Evolutionary conservation across 2,113 vertebrate species (phyloP), one percentile per base, ranked within the genome.

Genomic region (Nannospalax galili): DNA sequence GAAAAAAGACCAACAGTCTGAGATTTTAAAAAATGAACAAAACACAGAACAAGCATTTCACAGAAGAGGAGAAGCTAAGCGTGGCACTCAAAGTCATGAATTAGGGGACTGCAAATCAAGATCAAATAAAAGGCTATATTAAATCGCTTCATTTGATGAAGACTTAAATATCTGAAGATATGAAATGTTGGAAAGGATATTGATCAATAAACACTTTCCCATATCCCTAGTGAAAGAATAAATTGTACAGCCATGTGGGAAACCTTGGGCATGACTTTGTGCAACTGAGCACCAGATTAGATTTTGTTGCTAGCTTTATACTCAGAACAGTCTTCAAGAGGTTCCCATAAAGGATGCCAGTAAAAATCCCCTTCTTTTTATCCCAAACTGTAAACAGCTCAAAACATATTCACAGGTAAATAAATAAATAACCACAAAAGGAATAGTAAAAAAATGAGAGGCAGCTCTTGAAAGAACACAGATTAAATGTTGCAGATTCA

Each of bases 11-110:
- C 75, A 77, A 92, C 5, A 73, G 8, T 16, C 7, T 22, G 7
- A 65, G 8, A 92, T 35, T 17, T 22, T 6, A 26, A 72, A 92
- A 90, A 84, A 8, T 35, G 67, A 88, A 45, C 8, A 88, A 85
- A 88, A 92, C 28, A 89, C 22, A 84, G 19, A 94, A 92, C 4
- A 70, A 60, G 28, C 24, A 81, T 88, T 95, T 93, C 30, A 40
- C 7, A n/a, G 26, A 78, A 77, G 10, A 89, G 20, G 48, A 92
- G 94, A 64, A 22, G 30, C 3, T 87, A 32, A 40, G 3, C 17
- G n/a, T 28, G 62, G 52, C 7, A 42, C 8, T 42, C 19, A 37
- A 78, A 92, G 40, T 78, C 40, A 64, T 40, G 64, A 62, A 28
- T 58, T 69, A 62, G 92, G 9, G 30, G 92, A 80, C 70, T 37